Evolutionary conservation across 2,888 invertebrate species (phyloP), one percentile per base, ranked within the genome.

Genomic region (Parthenolecanium corni): DNA sequence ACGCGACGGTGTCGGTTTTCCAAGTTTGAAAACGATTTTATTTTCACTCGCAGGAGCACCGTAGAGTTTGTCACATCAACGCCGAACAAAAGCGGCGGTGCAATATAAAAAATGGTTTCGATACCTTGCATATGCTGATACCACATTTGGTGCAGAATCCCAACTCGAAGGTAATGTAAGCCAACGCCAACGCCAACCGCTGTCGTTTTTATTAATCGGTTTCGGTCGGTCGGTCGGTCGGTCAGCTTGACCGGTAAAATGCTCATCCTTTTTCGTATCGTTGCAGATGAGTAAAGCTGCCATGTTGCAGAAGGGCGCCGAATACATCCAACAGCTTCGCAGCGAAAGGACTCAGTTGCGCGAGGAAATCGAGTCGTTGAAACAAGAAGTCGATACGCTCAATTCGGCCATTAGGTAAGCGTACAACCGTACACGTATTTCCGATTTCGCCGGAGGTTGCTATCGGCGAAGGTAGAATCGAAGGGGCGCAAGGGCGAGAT

Each of bases 91-190:
- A 95, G 74, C 80, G 96, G 38, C 80, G 95, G 61, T 93, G 89
- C 74, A 95, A 94, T 74, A 94, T 96, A 70, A 95, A 95, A 76
- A 90, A 89, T 73, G 95, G 95, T 42, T 96, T 96, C 75, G 95
- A 96, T 75, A 86, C 87, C 75, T 79, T 96, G 67, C 91, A 94
- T 74, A 84, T 86, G 66, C 80, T 96, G 65, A 92, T 96, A 72
- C 95, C 96, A 24, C 88, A 92, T 68, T 79, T 95, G 64, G 86
- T 84, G 74, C 85, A 87, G 71, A 94, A 89, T 76, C 89, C 93
- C 21, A 89, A 86, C 73, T 84, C 89, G 5, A 94, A 94, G 80
- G 85, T 86, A 71, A 70, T 4, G 52, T 16, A 49, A 9, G 46
- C 9, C 31, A 31, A 4, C 31, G 31, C 31, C 5, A 31, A 31